A percentile compares a stretch with the other conserved stretches of the same genome.
Evolutionary conservation across 2,113 vertebrate genomes (phyloP).

Genomic region (Xyrauchen texanus): DNA sequence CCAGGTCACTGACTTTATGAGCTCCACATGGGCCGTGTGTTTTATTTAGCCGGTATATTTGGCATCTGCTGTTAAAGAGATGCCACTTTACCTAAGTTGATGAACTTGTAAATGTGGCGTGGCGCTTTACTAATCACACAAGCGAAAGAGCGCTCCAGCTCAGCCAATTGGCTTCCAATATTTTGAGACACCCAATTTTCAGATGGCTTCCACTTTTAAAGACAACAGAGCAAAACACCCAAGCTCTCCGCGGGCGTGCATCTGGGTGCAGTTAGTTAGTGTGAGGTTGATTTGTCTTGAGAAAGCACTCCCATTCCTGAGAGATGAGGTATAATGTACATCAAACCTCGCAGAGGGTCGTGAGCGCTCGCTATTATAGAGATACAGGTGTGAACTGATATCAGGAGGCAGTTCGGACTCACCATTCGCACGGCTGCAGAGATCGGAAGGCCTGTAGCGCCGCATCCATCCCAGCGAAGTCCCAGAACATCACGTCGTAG

Average conservation of each 20-base stretch:
- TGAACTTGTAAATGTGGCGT: constrained; percentile 64
- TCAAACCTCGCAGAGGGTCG: not conserved
- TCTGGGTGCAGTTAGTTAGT: constrained; percentile 44
- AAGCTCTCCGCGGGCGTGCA: constrained; percentile 11
- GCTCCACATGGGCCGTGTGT: constrained; percentile 45
- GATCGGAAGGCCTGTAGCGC: constrained; percentile 91
- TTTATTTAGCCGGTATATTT: constrained; percentile 1
- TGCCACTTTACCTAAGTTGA: constrained; percentile 13
- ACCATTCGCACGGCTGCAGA: constrained; percentile 96
- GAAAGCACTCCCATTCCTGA: constrained; percentile 33
- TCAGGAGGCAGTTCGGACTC: constrained; percentile 31
- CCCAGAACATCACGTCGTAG: constrained; percentile 94
- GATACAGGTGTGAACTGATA: not conserved
- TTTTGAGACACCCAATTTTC: constrained; percentile 61
- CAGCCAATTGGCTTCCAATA: constrained; percentile 68
- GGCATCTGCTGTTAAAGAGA: constrained; percentile 9
- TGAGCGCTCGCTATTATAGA: too few relatives aligned
- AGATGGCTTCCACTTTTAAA: constrained; percentile 52
- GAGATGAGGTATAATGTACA: constrained; percentile 34
- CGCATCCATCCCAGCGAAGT: constrained; percentile 97
- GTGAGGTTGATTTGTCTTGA: not conserved
- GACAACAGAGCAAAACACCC: constrained; percentile 29
- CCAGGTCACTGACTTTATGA: constrained; percentile 25
- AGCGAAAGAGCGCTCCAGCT: constrained; percentile 62
- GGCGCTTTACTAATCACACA: constrained; percentile 54